Evolutionary conservation across 92 coral and sea anemone species (phyloP), one percentile per base, ranked within the genome.

Genomic region (Zoanthus gigantus): DNA sequence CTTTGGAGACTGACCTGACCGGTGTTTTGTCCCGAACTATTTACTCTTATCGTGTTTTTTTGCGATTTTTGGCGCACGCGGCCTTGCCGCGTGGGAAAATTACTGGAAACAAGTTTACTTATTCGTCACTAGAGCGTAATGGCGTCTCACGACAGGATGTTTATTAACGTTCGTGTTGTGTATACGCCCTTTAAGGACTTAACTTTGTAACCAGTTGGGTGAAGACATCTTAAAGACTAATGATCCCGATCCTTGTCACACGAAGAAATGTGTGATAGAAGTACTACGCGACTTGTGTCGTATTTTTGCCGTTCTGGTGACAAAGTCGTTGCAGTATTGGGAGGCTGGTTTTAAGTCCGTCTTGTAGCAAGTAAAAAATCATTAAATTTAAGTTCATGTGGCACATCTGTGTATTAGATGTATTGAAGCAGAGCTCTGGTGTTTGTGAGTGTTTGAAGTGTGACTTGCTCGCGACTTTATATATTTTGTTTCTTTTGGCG

Each of bases 1-100:
- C 74, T 69, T 69, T 69, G 74, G 74, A 69, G 74, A 69, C 74
- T 69, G 74, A 69, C 74, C 74, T 69, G 74, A 69, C 74, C 74
- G 74, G 74, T 69, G 74, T 69, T 69, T 69, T 69, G 74, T 69
- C 74, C 74, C 74, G 74, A 69, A 69, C 74, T 69, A 69, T 69
- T 69, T 69, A 69, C 74, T 69, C 74, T 69, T 69, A 69, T 69
- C 74, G 74, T 69, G 74, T 69, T 69, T 69, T 69, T 69, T 69
- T 69, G 74, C 74, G 74, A 69, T 69, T 69, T 69, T 69, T 69
- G 74, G 74, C 74, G 74, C 74, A 69, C 74, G 74, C 74, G 74
- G 74, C 74, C 74, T 69, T 69, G 74, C 74, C 74, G 74, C 74
- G 74, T 69, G 74, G 74, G 74, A 69, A 69, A 69, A 69, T 69